Evolutionary conservation across 2,797 vertebrate species (phyloP).

Genomic region (Saguinus oedipus): DNA sequence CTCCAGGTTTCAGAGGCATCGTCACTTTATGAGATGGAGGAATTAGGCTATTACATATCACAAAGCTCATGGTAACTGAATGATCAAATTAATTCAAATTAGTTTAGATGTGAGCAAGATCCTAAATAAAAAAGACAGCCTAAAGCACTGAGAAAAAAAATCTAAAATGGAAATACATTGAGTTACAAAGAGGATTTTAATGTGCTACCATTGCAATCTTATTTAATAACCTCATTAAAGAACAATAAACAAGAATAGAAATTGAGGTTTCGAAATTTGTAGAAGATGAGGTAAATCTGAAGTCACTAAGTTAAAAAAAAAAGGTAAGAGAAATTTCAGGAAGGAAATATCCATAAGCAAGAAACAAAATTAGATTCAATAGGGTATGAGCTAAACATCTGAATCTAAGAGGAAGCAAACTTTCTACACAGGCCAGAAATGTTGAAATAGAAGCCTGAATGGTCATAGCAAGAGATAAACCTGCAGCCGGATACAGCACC

Average conservation of each 20-base stretch:
- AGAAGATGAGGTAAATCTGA: constrained; percentile 47
- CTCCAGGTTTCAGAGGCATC: not conserved
- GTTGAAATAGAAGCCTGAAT: not conserved
- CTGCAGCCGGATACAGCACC: not conserved
- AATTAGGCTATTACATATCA: constrained; percentile 5
- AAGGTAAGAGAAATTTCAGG: not conserved
- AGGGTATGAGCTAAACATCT: not conserved
- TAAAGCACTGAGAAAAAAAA: not conserved
- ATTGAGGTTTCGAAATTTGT: not conserved
- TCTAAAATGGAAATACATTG: constrained; percentile 56
- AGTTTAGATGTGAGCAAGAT: not conserved
- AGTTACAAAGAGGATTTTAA: constrained; percentile 57
- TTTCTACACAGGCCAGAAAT: not conserved
- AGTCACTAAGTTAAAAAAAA: not conserved
- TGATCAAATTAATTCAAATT: constrained; percentile 66
- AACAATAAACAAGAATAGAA: constrained; percentile 48
- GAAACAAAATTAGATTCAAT: constrained; percentile 33
- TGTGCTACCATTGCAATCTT: constrained; percentile 22
- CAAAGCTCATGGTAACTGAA: constrained; percentile 20
- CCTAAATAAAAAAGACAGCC: constrained; percentile 38
- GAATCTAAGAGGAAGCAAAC: not conserved
- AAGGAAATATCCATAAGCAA: constrained; percentile 25
- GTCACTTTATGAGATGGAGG: not conserved
- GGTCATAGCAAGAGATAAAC: not conserved
- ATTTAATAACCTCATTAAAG: constrained; percentile 67